phyloP scores from a whole-genome alignment of 2,797 vertebrate species.

The Oreochromis grahami region DNA sequence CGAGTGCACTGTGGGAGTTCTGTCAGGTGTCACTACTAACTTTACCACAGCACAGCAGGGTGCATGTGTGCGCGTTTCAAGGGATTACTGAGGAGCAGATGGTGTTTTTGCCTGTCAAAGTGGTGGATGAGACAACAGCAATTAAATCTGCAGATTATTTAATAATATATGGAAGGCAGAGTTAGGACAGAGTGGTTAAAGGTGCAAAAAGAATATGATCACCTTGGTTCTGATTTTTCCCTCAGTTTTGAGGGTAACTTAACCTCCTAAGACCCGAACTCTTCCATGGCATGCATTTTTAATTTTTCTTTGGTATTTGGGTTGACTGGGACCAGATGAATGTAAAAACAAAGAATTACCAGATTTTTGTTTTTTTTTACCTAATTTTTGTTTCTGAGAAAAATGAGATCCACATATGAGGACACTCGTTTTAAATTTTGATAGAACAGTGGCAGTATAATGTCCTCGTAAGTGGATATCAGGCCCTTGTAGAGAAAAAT shows the following conservation, averaged over 20 bases:
- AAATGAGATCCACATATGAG: too few relatives aligned
- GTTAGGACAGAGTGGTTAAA: not conserved
- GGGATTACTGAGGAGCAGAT: slow-evolving; percentile 14
- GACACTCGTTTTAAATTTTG: too few relatives aligned
- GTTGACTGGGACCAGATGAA: too few relatives aligned
- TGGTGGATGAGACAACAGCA: not conserved
- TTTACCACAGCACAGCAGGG: slow-evolving; percentile 4
- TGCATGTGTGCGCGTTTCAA: not conserved
- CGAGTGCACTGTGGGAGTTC: slow-evolving; percentile 20
- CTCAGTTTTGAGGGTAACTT: not conserved
- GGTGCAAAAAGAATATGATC: not conserved
- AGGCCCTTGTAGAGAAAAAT: too few relatives aligned
- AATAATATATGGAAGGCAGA: not conserved
- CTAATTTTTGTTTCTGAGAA: too few relatives aligned
- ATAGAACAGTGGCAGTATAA: too few relatives aligned
- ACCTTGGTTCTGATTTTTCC: not conserved
- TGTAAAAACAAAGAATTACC: too few relatives aligned
- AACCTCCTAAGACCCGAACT: too few relatives aligned
- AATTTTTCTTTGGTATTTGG: too few relatives aligned
- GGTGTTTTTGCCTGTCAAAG: slow-evolving; percentile 17
- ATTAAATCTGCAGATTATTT: slow-evolving; percentile 6
- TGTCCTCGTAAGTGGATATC: too few relatives aligned
- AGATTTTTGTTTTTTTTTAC: too few relatives aligned
- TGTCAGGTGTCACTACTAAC: slow-evolving; percentile 35
- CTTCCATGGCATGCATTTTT: too few relatives aligned